Conservation (phyloP, 2,113 vertebrate species). For the Forbesichthys agassizii region DNA sequence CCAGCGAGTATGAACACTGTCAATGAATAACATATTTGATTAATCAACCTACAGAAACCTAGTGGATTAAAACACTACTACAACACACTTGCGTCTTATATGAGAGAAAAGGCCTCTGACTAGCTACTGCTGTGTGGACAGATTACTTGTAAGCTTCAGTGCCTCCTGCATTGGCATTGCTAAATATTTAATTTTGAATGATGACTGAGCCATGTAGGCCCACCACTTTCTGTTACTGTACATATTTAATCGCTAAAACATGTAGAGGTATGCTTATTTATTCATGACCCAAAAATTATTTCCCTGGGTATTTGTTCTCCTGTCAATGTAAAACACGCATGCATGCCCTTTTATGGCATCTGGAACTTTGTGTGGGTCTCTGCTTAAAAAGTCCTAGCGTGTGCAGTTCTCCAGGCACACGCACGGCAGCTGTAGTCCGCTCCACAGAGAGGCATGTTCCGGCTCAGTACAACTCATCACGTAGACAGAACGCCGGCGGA, state of each 20-base stretch:
- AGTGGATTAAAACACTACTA: too few relatives aligned
- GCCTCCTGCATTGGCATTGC: neutral
- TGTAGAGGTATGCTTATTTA: neutral
- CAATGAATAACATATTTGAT: too few relatives aligned
- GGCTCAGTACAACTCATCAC: neutral
- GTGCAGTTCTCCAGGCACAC: neutral
- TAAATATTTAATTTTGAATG: neutral
- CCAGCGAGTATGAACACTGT: too few relatives aligned
- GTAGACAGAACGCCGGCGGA: neutral
- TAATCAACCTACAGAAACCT: too few relatives aligned
- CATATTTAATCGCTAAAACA: slow-evolving; percentile 12
- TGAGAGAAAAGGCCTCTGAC: neutral
- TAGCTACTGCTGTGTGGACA: neutral
- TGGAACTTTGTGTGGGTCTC: neutral
- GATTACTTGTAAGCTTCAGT: too few relatives aligned
- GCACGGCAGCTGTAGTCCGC: neutral
- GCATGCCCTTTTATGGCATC: neutral
- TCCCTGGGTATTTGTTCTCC: too few relatives aligned
- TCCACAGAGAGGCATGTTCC: neutral
- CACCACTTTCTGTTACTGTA: neutral
- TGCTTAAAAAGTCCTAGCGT: neutral
- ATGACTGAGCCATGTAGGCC: neutral
- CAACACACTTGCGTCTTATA: too few relatives aligned
- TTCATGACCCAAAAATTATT: neutral
- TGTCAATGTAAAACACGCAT: neutral